Conservation (phyloP, 1,140 invertebrate species). For the Pygmarrhopalites habei region DNA sequence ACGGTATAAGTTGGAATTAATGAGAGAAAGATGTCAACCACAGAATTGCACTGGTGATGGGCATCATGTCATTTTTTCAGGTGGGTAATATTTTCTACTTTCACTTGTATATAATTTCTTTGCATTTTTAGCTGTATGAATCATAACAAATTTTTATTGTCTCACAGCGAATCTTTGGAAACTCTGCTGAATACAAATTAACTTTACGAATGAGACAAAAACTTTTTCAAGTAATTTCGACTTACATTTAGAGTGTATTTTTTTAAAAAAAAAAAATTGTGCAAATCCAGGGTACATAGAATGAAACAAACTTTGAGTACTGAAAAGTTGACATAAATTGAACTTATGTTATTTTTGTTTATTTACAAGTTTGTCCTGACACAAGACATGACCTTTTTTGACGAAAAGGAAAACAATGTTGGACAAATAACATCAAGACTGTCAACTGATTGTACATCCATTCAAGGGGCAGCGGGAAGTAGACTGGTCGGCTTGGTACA, state of each 20-base stretch:
- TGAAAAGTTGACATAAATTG: too few relatives aligned
- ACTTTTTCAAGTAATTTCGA: too few relatives aligned
- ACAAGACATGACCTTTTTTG: constrained; percentile 26
- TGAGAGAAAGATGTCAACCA: too few relatives aligned
- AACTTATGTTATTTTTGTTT: too few relatives aligned
- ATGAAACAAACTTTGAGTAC: too few relatives aligned
- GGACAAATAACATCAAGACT: constrained; percentile 19
- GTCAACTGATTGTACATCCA: constrained; percentile 23
- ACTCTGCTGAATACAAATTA: constrained; percentile 17
- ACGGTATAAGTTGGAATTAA: too few relatives aligned
- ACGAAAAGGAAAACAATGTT: constrained; percentile 17
- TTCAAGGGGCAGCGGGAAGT: constrained; percentile 65
- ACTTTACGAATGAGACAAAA: constrained; percentile 21
- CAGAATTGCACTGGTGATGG: constrained; percentile 16
- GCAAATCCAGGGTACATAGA: too few relatives aligned
- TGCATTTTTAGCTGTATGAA: neutral
- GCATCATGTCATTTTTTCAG: constrained; percentile 18
- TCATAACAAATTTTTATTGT: neutral
- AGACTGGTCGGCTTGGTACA: constrained; percentile 62
- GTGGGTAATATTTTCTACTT: too few relatives aligned
- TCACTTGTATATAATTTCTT: constrained; percentile 1
- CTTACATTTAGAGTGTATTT: too few relatives aligned
- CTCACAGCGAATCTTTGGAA: constrained; percentile 4
- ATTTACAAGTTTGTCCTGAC: neutral
- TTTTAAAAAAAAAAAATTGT: too few relatives aligned